Percentiles rank a stretch among this genome's conserved stretches.
These are phyloP conservation scores for Hexactinellida sp. DNA, from an alignment of 37 sponge, comb jelly and placozoan species.

Conservation along the genomic window DNA sequence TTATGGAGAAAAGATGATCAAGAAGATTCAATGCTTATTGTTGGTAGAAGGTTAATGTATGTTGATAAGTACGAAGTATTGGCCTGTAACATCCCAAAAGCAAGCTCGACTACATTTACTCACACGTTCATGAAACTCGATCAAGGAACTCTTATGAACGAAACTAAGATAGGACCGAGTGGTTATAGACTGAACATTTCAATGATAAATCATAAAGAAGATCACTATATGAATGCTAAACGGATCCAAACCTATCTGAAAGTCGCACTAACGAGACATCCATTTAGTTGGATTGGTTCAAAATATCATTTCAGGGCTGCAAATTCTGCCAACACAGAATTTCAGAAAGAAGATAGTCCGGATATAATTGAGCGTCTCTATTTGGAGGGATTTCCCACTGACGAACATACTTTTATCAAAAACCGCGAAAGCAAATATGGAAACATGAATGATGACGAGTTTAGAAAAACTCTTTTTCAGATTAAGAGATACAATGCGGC, in stretches of 20 bases:
- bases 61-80: neutral
- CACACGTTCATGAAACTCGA: neutral
- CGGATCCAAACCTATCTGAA: neutral
- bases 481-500: neutral
- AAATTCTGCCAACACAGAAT: neutral
- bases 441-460: neutral
- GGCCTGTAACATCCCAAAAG: neutral
- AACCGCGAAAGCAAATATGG: neutral
- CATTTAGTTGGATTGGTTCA: slow-evolving; percentile 1
- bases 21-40: neutral
- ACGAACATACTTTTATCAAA: neutral
- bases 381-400: neutral
- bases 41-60: neutral
- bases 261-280: neutral
- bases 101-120: neutral
- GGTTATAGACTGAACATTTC: neutral
- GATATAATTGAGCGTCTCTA: neutral
- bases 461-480: neutral
- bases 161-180: neutral
- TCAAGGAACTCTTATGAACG: neutral
- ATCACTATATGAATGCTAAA: neutral
- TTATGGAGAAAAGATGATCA: neutral
- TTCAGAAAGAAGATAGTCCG: neutral
- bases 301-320: neutral
- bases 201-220: neutral